Evolutionary conservation across 23 tunicate genomes (phyloP), one percentile per base, ranked within the genome.

Genomic region (Styela clava): DNA sequence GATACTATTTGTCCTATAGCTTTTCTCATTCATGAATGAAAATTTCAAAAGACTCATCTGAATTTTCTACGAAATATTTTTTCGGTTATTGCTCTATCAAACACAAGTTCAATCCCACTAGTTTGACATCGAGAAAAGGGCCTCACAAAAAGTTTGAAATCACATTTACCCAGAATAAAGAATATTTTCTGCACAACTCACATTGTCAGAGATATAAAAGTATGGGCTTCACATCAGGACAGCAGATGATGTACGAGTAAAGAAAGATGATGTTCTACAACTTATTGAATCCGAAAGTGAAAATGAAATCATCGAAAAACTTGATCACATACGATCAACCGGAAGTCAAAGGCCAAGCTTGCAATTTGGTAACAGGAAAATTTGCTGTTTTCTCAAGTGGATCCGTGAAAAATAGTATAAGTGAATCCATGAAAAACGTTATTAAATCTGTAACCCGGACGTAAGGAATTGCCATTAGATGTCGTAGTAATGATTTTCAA

Each of bases 391-490:
- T 65, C 16, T 65, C 71, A 5, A 9, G 16, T 25, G 71, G 71
- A 65, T 9, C 9, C 31, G 33, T 24, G 12, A 82, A 78, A 7
- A 79, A 79, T 64, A 82, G 69, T 69, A 69, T 69, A 2, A 25
- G 36, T 21, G 85, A 82, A 44, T 16, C 33, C 32, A 69, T 71
- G 33, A 82, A 82, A 31, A 9, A 62, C 24, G 73, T 79, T 2
- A 2, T 79, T 2, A 79, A 79, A 64, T 63, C 73, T 24, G 23
- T 63, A 1, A 79, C 73, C n/a, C 16, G 72, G 63, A 31, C 12
- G 31, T 21, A 62, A 79, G 37, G 83, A 79, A 63, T 24, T 79
- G 1, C 73, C 83, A 7, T 7, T 79, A 12, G 83, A 79, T 32
- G 56, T 44, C 56, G 12, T 44, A 44, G 12, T 44, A 7, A 44